A percentile compares a stretch with the other conserved stretches of the same genome.
Conservation (phyloP, 2,797 vertebrate species). For the Melanogrammus aeglefinus region DNA sequence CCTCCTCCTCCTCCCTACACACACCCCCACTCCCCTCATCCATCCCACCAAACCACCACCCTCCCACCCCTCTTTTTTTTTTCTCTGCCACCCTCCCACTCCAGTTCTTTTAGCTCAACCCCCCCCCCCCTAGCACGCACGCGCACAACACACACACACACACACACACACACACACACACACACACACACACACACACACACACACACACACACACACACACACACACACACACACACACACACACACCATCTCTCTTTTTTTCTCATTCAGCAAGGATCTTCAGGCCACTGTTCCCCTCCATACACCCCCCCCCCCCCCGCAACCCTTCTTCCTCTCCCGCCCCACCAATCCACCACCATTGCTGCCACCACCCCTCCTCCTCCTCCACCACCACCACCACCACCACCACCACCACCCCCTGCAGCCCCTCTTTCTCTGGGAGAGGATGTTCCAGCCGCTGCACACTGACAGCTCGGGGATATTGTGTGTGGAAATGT, state of each 20-base stretch:
- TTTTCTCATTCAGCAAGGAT: slow-evolving; percentile 64
- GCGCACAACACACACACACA: no score
- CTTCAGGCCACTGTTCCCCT: slow-evolving; percentile 71
- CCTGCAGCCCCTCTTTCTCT: slow-evolving; percentile 61
- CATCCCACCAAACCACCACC: slow-evolving; percentile 20
- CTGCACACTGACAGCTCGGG: slow-evolving; percentile 79
- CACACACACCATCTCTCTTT: neutral
- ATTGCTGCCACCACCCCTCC: no score
- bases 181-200: neutral
- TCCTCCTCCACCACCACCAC: slow-evolving; percentile 14
- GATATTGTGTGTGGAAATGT: slow-evolving; percentile 81
- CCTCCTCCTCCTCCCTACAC: slow-evolving; percentile 30
- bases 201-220: neutral
- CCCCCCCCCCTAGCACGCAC: no score
- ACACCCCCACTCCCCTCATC: slow-evolving; percentile 28
- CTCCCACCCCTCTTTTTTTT: slow-evolving; percentile 49
- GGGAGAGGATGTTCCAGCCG: slow-evolving; percentile 77
- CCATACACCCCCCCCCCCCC: slow-evolving; percentile 13
- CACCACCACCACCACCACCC: slow-evolving; percentile 30
- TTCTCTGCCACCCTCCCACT: slow-evolving; percentile 72
- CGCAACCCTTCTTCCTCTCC: neutral
- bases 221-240: neutral
- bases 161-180: neutral
- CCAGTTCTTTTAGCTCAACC: slow-evolving; percentile 63
- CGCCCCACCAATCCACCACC: neutral